Conservation (phyloP, 2,797 vertebrate species). For the Erethizon dorsatum region DNA sequence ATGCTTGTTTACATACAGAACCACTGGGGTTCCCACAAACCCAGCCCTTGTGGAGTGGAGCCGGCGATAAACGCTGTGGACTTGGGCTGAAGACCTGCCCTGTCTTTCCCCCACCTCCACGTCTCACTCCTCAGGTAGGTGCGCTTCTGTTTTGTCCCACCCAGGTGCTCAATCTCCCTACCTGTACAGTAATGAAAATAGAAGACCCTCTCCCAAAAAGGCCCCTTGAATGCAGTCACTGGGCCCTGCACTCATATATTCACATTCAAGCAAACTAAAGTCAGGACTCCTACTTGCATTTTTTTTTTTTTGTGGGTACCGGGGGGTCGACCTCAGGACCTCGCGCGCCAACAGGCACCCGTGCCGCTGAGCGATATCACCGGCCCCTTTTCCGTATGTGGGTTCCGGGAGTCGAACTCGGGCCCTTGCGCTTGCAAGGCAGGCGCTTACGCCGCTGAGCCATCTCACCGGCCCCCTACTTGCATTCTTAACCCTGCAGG, state of each 20-base stretch:
- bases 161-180: slow-evolving; percentile 23
- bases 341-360: too few relatives aligned
- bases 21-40: background rate
- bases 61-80: rapidly evolving
- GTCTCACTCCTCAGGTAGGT: background rate
- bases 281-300: background rate
- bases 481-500: background rate
- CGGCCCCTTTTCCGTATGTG: too few relatives aligned
- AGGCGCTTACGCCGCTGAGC: too few relatives aligned
- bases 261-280: background rate
- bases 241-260: background rate
- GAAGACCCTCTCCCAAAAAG: background rate
- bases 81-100: background rate
- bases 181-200: background rate
- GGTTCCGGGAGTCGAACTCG: too few relatives aligned
- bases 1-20: background rate
- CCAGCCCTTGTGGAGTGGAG: background rate
- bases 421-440: too few relatives aligned
- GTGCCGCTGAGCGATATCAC: too few relatives aligned
- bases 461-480: too few relatives aligned
- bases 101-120: background rate
- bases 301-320: too few relatives aligned
- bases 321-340: too few relatives aligned
- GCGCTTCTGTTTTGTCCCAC: background rate
- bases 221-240: background rate